Evolutionary conservation across 2,888 invertebrate genomes (phyloP), one percentile per base, ranked within the genome.

Genomic region (Polylopha cassiicola): DNA sequence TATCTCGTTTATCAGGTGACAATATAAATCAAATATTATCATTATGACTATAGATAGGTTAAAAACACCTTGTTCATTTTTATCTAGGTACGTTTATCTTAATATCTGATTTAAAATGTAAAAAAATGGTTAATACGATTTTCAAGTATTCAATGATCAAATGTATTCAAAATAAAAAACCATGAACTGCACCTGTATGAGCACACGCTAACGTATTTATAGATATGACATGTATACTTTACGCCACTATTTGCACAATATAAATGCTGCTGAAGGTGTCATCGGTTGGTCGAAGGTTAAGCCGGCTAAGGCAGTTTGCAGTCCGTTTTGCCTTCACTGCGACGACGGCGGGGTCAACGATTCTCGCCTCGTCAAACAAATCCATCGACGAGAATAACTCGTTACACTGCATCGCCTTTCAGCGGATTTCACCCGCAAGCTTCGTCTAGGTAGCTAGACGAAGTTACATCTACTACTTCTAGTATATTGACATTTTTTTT

Each of bases 381-480:
- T 78, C 80, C 73, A 69, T 78, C 71, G 82, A 70, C 82, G 67
- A 84, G 82, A 84, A 84, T 84, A 84, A 82, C 82, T 79, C 79
- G 84, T 81, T 81, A 76, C 76, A 68, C 73, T 71, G 73, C 80
- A 74, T 67, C 73, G 68, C 61, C 72, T 73, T 75, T 77, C 73
- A 79, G 69, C 61, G 70, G 72, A 65, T 76, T 77, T 78, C 77
- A 72, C 78, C 68, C 69, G 60, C 56, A 52, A 63, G 58, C 58
- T 17, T 4, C 17, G 6, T 4, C n/a, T n/a, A n/a, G n/a, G n/a
- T n/a, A n/a, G n/a, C 46, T 75, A 73, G 69, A 72, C 67, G 66
- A 69, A 68, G 69, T 63, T 64, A 61, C 61, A 58, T 57, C 53
- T 44, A 39, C 46, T n/a, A 47, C 57, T 62, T 51, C 57, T 50